A percentile compares a stretch with the other conserved stretches of the same genome.
Conservation (phyloP, 2,888 invertebrate species). For the Deilephila porcellus region DNA sequence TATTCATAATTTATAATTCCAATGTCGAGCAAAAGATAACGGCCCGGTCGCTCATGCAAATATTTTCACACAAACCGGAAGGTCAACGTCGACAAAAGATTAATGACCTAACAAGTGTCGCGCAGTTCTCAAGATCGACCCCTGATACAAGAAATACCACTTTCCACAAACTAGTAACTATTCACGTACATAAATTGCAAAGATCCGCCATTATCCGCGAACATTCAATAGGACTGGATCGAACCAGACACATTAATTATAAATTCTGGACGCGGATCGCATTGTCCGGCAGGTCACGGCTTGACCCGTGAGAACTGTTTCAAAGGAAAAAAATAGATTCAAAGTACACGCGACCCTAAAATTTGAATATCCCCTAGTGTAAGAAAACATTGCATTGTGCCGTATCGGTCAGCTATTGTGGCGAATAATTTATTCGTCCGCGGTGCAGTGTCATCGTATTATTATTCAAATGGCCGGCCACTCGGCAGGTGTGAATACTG, state of each 20-base stretch:
- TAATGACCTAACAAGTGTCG: constrained; percentile 71
- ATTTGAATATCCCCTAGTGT: constrained; percentile 80
- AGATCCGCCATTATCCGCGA: constrained; percentile 75
- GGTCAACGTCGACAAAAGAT: constrained; percentile 68
- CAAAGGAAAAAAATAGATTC: constrained; percentile 58
- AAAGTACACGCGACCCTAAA: constrained; percentile 77
- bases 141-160: constrained; percentile 80
- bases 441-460: constrained; percentile 68
- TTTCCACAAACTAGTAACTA: constrained; percentile 66
- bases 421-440: constrained; percentile 72
- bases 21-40: constrained; percentile 4
- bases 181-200: constrained; percentile 65
- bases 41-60: constrained; percentile 8
- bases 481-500: constrained; percentile 75
- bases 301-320: constrained; percentile 82
- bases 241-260: constrained; percentile 78
- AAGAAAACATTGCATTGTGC: constrained; percentile 76
- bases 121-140: constrained; percentile 67
- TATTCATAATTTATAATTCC: not conserved
- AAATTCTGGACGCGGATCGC: constrained; percentile 74
- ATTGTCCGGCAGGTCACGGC: constrained; percentile 79
- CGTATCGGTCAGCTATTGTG: constrained; percentile 67
- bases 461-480: constrained; percentile 66
- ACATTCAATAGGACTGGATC: constrained; percentile 60
- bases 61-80: constrained; percentile 55